These are phyloP conservation scores for Ifrita kowaldi DNA, from an alignment of 2,113 vertebrate genomes.

Conservation along the genomic window DNA sequence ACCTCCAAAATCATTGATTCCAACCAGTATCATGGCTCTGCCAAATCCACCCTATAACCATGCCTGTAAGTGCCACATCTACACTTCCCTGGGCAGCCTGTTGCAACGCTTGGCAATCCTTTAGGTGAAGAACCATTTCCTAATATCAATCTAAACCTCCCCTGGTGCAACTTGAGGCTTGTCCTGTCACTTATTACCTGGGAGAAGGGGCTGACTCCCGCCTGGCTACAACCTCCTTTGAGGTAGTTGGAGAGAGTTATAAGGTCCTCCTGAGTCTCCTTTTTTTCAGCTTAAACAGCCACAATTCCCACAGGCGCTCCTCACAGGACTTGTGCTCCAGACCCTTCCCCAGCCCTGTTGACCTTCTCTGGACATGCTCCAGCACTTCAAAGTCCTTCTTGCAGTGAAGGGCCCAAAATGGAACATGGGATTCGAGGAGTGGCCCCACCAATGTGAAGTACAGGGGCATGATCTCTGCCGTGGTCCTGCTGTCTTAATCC, in stretches of 20 bases:
- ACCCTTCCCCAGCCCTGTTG: rapidly evolving
- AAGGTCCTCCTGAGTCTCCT: not conserved
- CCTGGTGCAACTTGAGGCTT: not conserved
- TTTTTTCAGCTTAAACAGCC: not conserved
- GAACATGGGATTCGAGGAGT: rapidly evolving
- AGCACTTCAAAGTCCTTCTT: not conserved
- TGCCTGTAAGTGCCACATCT: not conserved
- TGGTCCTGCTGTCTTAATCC: not conserved
- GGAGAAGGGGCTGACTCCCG: rapidly evolving
- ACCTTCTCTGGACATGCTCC: not conserved
- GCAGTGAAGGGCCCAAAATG: not conserved
- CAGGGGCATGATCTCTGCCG: not conserved
- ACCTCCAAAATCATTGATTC: not conserved
- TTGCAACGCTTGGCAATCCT: not conserved
- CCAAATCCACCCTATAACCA: not conserved
- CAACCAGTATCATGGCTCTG: not conserved
- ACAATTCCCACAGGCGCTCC: not conserved
- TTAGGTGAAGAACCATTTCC: not conserved
- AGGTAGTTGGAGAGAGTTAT: not conserved
- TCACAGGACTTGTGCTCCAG: not conserved
- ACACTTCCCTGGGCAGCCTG: not conserved
- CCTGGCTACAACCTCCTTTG: not conserved
- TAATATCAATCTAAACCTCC: not conserved
- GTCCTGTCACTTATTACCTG: not conserved
- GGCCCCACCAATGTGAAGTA: not conserved